Percentiles rank a stretch among this genome's conserved stretches.
phyloP scores from a whole-genome alignment of 2,888 invertebrate species.

The Conus canariensis region DNA sequence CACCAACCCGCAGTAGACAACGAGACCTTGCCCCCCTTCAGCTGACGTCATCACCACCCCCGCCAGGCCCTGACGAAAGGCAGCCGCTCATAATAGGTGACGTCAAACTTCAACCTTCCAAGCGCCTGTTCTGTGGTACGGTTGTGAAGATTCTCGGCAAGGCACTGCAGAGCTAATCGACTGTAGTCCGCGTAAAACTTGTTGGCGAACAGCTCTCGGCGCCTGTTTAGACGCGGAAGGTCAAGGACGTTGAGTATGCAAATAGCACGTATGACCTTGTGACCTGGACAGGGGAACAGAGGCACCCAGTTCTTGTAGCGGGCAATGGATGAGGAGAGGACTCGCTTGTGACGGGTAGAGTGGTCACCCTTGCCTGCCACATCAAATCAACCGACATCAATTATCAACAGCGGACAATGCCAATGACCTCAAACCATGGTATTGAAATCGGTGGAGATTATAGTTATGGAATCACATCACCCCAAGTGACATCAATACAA shows the following conservation, averaged over 20 bases:
- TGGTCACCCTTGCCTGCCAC: not conserved
- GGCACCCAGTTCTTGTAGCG: constrained; percentile 18
- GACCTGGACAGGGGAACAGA: constrained; percentile 14
- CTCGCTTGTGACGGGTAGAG: not conserved
- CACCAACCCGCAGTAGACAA: too few relatives aligned
- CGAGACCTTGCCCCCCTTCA: too few relatives aligned
- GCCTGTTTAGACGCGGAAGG: constrained; percentile 55
- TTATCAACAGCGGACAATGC: too few relatives aligned
- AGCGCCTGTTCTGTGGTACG: constrained; percentile 42
- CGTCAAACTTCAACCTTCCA: not conserved
- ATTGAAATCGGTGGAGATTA: too few relatives aligned
- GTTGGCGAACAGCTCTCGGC: constrained; percentile 65
- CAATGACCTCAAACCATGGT: too few relatives aligned
- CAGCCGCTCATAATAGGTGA: not conserved
- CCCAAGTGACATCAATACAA: too few relatives aligned
- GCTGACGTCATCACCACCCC: not conserved
- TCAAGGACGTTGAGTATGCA: constrained; percentile 60
- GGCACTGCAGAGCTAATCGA: constrained; percentile 63
- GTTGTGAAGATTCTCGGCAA: constrained; percentile 64
- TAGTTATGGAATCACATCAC: too few relatives aligned
- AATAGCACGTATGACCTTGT: constrained; percentile 17
- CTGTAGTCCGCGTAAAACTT: constrained; percentile 67
- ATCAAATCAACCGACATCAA: too few relatives aligned
- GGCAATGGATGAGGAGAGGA: not conserved
- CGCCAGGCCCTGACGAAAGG: not conserved